Percentiles rank a stretch among this genome's conserved stretches.
These are phyloP conservation scores for Leptoteleia sp. DNA, from an alignment of 1,140 invertebrate species.

Conservation along the genomic window DNA sequence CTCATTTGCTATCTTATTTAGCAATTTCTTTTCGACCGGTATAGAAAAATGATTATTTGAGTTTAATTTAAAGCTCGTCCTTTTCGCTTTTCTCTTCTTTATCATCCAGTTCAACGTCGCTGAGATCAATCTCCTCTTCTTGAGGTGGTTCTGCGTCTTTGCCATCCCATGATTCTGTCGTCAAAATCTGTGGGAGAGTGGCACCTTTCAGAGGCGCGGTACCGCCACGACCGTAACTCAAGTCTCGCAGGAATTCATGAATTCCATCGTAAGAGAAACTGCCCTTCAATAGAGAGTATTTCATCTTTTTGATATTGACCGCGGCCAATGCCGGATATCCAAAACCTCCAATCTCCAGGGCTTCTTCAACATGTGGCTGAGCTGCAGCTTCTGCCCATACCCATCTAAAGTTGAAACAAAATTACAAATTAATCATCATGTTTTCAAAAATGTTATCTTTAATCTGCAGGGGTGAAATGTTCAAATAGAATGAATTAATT, in stretches of 20 bases:
- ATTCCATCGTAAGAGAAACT: slow-evolving; percentile 97
- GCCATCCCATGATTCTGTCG: slow-evolving; percentile 95
- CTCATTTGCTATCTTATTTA: slow-evolving; percentile 1
- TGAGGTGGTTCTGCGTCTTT: slow-evolving; percentile 95
- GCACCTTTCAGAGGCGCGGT: slow-evolving; percentile 94
- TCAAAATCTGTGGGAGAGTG: slow-evolving; percentile 89
- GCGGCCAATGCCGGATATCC: slow-evolving; percentile 97
- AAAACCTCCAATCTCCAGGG: slow-evolving; percentile 96
- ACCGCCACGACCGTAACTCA: slow-evolving; percentile 96
- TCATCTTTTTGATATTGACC: slow-evolving; percentile 98
- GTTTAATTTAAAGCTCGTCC: slow-evolving; percentile 87
- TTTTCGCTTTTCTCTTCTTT: slow-evolving; percentile 89
- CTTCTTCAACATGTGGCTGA: slow-evolving; percentile 92
- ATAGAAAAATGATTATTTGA: slow-evolving; percentile 29
- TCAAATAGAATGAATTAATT: too few relatives aligned
- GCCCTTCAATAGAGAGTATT: slow-evolving; percentile 95
- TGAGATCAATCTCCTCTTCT: slow-evolving; percentile 96
- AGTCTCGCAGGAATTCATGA: slow-evolving; percentile 95
- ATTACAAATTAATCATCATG: too few relatives aligned
- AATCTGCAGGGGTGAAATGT: too few relatives aligned
- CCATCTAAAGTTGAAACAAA: too few relatives aligned
- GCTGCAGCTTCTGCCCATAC: slow-evolving; percentile 95
- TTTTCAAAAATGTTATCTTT: too few relatives aligned
- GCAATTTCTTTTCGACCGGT: background rate
- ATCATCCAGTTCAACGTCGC: slow-evolving; percentile 93